Percentiles rank a stretch among this genome's conserved stretches.
These are phyloP conservation scores for Sylvietta virens DNA, from an alignment of 2,113 vertebrate genomes.

Conservation along the genomic window DNA sequence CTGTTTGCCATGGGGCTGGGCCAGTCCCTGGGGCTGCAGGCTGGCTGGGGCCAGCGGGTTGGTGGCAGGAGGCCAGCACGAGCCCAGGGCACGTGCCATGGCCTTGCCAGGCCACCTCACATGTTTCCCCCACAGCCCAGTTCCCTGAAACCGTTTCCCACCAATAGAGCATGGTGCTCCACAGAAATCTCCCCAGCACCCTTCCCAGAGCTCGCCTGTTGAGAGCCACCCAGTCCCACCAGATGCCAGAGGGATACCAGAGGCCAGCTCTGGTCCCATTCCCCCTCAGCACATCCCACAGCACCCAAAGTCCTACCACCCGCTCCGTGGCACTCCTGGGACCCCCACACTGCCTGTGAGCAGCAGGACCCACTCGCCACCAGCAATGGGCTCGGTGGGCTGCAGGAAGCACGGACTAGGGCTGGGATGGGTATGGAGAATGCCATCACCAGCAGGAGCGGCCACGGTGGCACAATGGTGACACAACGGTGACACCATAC, in stretches of 20 bases:
- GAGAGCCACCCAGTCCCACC: background rate
- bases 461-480: background rate
- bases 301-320: background rate
- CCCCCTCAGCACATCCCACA: accelerated
- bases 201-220: background rate
- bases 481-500: background rate
- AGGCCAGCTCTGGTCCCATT: background rate
- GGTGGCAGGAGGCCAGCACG: background rate
- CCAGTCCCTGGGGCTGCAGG: background rate
- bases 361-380: background rate
- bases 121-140: background rate
- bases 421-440: background rate
- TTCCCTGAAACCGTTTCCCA: background rate
- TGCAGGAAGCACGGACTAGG: background rate
- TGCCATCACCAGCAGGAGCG: background rate
- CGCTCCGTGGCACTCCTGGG: accelerated
- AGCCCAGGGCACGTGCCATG: background rate
- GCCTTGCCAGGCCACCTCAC: background rate
- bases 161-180: background rate
- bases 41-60: background rate
- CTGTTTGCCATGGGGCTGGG: background rate
- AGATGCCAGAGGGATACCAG: background rate
- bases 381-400: background rate
- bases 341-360: background rate
- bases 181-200: background rate